Conservation (phyloP, 2,888 invertebrate genomes). For the Germaria angustata region DNA sequence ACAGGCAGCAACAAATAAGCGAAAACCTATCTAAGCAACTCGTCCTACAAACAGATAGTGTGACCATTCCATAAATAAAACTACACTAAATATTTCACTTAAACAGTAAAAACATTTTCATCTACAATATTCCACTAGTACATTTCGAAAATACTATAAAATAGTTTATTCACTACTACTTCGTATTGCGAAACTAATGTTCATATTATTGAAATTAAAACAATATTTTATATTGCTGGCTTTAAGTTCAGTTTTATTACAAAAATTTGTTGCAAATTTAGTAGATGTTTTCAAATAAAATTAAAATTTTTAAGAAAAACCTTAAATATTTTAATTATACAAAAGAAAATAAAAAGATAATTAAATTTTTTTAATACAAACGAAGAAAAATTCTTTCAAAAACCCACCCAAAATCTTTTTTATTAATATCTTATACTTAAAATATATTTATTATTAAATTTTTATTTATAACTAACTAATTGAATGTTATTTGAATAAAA, state of each 20-base stretch:
- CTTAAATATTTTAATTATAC: constrained; percentile 17
- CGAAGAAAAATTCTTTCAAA: constrained; percentile 27
- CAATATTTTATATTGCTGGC: background rate
- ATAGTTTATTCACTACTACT: background rate
- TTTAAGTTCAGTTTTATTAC: background rate
- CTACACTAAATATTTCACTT: background rate
- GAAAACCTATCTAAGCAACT: no score
- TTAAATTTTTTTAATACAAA: background rate
- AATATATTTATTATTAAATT: constrained; percentile 39
- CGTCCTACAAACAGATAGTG: no score
- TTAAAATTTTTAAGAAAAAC: background rate
- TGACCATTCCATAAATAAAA: no score
- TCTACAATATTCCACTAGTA: background rate
- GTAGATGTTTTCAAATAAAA: constrained; percentile 14
- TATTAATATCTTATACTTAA: constrained; percentile 48
- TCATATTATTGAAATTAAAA: background rate
- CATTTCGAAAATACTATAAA: background rate
- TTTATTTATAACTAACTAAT: constrained; percentile 10
- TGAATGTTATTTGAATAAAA: constrained; percentile 11
- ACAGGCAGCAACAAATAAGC: no score
- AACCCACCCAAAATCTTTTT: constrained; percentile 59
- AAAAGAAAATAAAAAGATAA: background rate
- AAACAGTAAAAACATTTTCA: background rate
- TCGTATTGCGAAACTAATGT: background rate
- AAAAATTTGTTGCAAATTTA: constrained; percentile 14